Base-by-base conservation (phyloP, 1,140 invertebrate species). In the Drosophila funebris region DNA sequence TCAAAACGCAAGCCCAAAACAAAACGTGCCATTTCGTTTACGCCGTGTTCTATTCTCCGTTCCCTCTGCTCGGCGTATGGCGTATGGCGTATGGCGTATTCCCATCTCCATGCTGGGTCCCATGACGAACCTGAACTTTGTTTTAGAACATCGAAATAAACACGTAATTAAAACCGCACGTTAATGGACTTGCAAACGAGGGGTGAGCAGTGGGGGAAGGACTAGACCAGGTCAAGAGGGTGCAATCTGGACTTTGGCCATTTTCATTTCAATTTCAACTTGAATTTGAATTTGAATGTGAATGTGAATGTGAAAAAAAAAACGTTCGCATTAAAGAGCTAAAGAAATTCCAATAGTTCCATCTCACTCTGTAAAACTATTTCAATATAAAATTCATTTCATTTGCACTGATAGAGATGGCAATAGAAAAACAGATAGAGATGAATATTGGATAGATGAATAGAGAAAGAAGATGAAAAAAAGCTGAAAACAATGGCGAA, bases 371-470 rank as follows among this genome's bases (percentile, higher is more conserved):
- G 68, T 67, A 67, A 78, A 85, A 85, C 82, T 85, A 85, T 85
- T 85, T 87, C 82, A 85, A 85, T 85, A 85, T 85, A 85, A 85
- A 85, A 85, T 85, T 85, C 82, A 85, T 85, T 85, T 78, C 82
- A 76, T 81, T 87, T 85, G 56, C 56, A 66, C 27, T 56, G 24
- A 71, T 48, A 46, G 57, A 75, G 66, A 62, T 48, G 46, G 33
- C 41, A 58, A 54, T 57, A 68, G 44, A 44, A 39, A 48, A 29
- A 33, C 8, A 54, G 9, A 36, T 33, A 29, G 24, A 24, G 4
- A 29, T 24, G 18, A n/a, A 43, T 22, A 13, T 5, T 13, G n/a
- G 52, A 11, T 31, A 54, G 33, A 4, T 46, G 29, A 44, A 31
- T 27, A n/a, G 18, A 37, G n/a, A 46, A n/a, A 20, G n/a, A 11